Conservation (phyloP, 2,888 invertebrate genomes). For the Monoplex corrugatus region DNA sequence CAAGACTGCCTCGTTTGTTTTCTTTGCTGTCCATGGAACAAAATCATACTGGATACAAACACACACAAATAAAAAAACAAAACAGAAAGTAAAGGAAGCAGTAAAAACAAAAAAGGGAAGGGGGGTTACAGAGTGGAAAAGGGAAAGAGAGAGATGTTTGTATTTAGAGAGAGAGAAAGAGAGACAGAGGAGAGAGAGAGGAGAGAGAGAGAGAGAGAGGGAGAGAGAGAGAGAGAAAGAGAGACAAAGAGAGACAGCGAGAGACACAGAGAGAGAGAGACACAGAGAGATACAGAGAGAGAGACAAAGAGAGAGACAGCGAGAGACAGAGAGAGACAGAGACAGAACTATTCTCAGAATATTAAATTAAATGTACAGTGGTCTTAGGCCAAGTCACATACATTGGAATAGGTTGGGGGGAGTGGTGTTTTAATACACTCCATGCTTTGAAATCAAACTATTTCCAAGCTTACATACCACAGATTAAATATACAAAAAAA, state of each 20-base stretch:
- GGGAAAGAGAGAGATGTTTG: neutral
- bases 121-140: neutral
- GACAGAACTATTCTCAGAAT: too few species aligned
- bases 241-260: neutral
- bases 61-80: neutral
- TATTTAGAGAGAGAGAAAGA: neutral
- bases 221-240: neutral
- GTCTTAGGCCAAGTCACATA: too few species aligned
- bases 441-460: too few species aligned
- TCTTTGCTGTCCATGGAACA: too few species aligned
- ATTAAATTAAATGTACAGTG: too few species aligned
- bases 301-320: neutral
- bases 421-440: too few species aligned
- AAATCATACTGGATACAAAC: neutral
- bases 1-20: too few species aligned
- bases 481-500: too few species aligned
- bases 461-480: too few species aligned
- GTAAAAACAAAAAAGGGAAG: neutral
- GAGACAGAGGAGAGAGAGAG: neutral
- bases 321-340: neutral
- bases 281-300: neutral
- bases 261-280: conserved; percentile 14
- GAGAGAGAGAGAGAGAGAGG: neutral
- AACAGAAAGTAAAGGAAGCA: neutral
- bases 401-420: too few species aligned